These are phyloP conservation scores for Argopecten irradians DNA, from an alignment of 1,140 invertebrate species.

Conservation along the genomic window DNA sequence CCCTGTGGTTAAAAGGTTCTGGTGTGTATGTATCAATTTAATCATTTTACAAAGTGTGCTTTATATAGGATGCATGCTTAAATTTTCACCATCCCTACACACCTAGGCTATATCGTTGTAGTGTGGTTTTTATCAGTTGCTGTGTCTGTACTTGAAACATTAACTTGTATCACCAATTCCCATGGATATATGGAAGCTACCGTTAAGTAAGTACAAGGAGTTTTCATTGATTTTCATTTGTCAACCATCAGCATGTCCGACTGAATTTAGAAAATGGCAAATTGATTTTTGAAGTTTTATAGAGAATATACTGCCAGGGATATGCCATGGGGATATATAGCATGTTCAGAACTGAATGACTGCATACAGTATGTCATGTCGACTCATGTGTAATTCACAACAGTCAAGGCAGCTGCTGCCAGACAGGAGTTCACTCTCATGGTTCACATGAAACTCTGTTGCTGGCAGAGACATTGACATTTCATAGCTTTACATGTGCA, in stretches of 20 bases:
- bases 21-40: neutral
- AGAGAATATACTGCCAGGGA: neutral
- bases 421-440: no score
- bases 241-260: neutral
- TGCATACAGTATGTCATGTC: no score
- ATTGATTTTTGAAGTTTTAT: neutral
- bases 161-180: neutral
- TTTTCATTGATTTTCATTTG: no score
- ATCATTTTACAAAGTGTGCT: neutral
- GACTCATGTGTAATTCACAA: neutral
- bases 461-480: neutral
- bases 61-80: neutral
- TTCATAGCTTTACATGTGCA: neutral
- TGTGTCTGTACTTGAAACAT: neutral
- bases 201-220: neutral
- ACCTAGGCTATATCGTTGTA: neutral
- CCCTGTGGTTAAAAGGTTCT: neutral
- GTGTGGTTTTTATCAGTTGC: neutral
- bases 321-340: neutral
- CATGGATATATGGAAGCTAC: neutral
- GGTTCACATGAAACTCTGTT: no score
- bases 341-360: neutral
- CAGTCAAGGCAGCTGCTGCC: no score
- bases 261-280: neutral
- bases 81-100: neutral